Base-by-base conservation (phyloP, 2,888 invertebrate species). In the Latrodectus elegans region DNA sequence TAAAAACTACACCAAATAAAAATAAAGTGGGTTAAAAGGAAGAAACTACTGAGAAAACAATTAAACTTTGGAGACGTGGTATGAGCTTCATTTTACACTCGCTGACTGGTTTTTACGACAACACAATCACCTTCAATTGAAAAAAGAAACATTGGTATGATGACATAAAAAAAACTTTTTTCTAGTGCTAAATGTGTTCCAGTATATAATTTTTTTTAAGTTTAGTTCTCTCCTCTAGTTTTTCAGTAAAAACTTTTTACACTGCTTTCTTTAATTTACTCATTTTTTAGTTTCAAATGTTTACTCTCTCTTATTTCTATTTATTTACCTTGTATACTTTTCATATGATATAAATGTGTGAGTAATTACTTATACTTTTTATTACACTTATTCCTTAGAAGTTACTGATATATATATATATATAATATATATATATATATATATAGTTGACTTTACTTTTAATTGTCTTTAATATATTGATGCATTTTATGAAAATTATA, bases 31-130 rank as follows among this genome's bases (percentile, higher is more conserved):
- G 38, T 38, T 38, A 26, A 75, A 75, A 68, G 75, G 70, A 80
- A 81, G 60, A 22, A 67, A 22, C 72, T 72, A 55, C 82, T 55
- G 75, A 68, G 76, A 83, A 80, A 83, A 83, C 76, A 83, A 83
- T 83, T 76, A 83, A 76, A 83, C 83, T 76, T 71, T 38, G 52
- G 64, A 71, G 76, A 83, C 83, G 51, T 67, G 74, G 81, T 81
- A 81, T 81, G 74, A 81, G 71, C 55, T 83, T 76, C 83, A 83
- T 83, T 83, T 83, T 83, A 83, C 71, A 76, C 83, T 83, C 76
- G n/a, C 71, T 83, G 83, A 83, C 76, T 71, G 76, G 76, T 76
- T 76, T 83, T 76, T 71, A 68, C 76, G 65, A 74, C 75, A 83
- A 70, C 75, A 76, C 83, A 83, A 83, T 83, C 83, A 83, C 83